A percentile compares a stretch with the other conserved stretches of the same genome.
Conservation (phyloP, 1,140 invertebrate genomes). For the Achatina immaculata region DNA sequence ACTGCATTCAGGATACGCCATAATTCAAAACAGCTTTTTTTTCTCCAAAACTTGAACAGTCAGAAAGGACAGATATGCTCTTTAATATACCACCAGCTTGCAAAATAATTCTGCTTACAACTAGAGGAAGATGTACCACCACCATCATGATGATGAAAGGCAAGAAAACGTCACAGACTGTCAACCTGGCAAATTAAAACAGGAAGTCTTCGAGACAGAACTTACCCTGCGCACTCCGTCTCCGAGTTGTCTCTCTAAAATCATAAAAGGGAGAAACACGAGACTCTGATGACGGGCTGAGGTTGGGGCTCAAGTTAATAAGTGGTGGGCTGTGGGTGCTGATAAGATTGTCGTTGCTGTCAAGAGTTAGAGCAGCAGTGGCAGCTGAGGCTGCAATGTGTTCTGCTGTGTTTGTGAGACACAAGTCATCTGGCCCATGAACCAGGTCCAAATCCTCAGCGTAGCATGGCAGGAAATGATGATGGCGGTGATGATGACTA, state of each 20-base stretch:
- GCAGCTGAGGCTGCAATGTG: constrained; percentile 27
- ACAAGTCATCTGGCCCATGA: constrained; percentile 31
- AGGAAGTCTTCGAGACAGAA: too few relatives aligned
- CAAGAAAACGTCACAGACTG: too few relatives aligned
- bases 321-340: constrained; percentile 70
- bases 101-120: too few relatives aligned
- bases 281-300: constrained; percentile 63
- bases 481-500: constrained; percentile 22
- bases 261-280: constrained; percentile 67
- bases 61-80: too few relatives aligned
- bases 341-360: constrained; percentile 52
- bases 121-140: too few relatives aligned
- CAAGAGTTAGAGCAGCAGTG: constrained; percentile 33
- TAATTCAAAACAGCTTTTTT: too few relatives aligned
- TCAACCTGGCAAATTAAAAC: too few relatives aligned
- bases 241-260: constrained; percentile 63
- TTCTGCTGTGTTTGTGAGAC: constrained; percentile 25
- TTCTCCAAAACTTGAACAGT: too few relatives aligned
- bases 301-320: constrained; percentile 69
- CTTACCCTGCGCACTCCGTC: constrained; percentile 63
- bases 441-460: constrained; percentile 35
- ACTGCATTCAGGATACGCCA: too few relatives aligned
- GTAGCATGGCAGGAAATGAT: constrained; percentile 38
- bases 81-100: too few relatives aligned
- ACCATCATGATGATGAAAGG: too few relatives aligned